Conservation (phyloP, 2,888 invertebrate species). For the Lasius fuliginosus region DNA sequence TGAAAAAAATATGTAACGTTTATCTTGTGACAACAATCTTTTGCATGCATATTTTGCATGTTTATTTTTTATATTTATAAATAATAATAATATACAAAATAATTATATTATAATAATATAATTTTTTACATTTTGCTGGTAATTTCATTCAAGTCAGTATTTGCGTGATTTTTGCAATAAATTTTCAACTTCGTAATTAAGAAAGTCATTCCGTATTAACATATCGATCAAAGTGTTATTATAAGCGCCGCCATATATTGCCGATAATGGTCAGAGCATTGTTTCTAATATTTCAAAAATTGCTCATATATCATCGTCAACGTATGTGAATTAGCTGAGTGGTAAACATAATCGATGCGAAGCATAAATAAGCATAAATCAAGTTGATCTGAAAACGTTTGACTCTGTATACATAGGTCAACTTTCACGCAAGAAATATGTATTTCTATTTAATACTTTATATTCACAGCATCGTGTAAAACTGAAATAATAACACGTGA, state of each 20-base stretch:
- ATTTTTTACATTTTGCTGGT: background rate
- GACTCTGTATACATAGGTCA: background rate
- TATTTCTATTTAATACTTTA: background rate
- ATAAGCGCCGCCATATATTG: background rate
- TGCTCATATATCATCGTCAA: conserved; percentile 26
- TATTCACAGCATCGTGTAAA: background rate
- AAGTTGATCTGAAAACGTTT: conserved; percentile 37
- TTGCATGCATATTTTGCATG: background rate
- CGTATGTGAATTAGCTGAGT: background rate
- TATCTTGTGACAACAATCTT: background rate
- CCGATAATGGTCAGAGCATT: background rate
- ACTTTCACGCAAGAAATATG: conserved; percentile 4
- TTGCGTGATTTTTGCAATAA: background rate
- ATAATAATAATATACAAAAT: background rate
- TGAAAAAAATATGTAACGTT: background rate
- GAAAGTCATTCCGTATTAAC: background rate
- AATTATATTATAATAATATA: background rate
- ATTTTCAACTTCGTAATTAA: background rate
- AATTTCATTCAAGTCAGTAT: background rate
- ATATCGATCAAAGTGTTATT: background rate
- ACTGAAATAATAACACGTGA: conserved; percentile 8
- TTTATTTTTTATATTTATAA: background rate
- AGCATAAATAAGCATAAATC: conserved; percentile 43
- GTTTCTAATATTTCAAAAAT: conserved; percentile 25
- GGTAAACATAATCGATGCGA: conserved; percentile 25